Conservation (phyloP, 2,797 vertebrate genomes). For the Clamator glandarius region DNA sequence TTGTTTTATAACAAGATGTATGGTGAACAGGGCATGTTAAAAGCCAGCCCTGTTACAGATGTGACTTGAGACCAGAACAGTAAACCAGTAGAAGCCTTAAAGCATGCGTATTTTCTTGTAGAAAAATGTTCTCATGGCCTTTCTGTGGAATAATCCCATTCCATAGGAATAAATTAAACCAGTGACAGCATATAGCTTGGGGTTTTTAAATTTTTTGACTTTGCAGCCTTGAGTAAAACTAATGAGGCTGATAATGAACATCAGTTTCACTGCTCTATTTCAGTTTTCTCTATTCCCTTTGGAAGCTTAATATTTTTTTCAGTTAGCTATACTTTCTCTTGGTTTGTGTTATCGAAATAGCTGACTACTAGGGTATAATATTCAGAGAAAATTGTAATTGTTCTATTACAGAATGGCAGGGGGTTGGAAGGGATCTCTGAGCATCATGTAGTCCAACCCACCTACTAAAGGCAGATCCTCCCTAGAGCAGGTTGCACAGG, state of each 20-base stretch:
- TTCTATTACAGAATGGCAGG: not conserved
- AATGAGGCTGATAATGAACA: not conserved
- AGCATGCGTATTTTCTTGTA: not conserved
- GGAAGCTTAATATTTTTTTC: not conserved
- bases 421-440: no score
- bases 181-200: not conserved
- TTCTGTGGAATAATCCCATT: not conserved
- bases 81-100: not conserved
- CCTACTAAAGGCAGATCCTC: no score
- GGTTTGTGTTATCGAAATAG: not conserved
- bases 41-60: not conserved
- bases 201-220: not conserved
- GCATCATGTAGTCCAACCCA: no score
- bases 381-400: not conserved
- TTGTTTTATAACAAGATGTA: not conserved
- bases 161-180: not conserved
- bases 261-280: not conserved
- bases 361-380: not conserved
- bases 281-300: not conserved
- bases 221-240: not conserved
- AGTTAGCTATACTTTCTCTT: not conserved
- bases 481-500: no score
- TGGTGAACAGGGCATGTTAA: no score
- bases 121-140: not conserved
- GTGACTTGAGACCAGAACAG: not conserved